Percentiles rank a stretch among this genome's conserved stretches.
Conservation (phyloP, 2,888 invertebrate species). For the Tipula vernalis region DNA sequence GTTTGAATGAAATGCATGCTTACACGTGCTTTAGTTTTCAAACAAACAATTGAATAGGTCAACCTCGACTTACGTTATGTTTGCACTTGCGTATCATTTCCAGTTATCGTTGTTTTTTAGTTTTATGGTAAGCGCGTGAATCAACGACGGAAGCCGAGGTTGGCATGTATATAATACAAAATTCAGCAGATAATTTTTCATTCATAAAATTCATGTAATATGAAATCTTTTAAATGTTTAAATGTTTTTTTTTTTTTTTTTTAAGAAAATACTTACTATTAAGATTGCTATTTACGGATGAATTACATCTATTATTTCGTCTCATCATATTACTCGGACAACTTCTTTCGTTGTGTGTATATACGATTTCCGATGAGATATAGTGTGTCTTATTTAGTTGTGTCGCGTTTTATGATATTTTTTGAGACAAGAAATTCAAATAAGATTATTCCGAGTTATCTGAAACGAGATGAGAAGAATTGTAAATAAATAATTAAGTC, state of each 20-base stretch:
- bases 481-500: neutral
- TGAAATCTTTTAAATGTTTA: neutral
- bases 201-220: neutral
- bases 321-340: neutral
- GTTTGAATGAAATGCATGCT: neutral
- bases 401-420: neutral
- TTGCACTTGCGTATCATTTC: neutral
- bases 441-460: neutral
- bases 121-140: neutral
- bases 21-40: neutral
- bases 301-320: neutral
- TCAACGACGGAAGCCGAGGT: neutral
- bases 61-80: neutral
- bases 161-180: neutral
- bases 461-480: neutral
- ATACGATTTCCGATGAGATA: neutral
- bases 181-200: conserved; percentile 4
- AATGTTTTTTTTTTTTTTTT: neutral
- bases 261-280: neutral
- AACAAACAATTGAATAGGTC: neutral
- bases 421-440: neutral
- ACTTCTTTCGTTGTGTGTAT: neutral
- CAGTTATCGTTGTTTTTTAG: neutral
- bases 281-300: neutral
- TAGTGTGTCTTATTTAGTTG: neutral